Evolutionary conservation across 2,113 vertebrate species (phyloP), one percentile per base, ranked within the genome.

Genomic region (Spermophilus dauricus): DNA sequence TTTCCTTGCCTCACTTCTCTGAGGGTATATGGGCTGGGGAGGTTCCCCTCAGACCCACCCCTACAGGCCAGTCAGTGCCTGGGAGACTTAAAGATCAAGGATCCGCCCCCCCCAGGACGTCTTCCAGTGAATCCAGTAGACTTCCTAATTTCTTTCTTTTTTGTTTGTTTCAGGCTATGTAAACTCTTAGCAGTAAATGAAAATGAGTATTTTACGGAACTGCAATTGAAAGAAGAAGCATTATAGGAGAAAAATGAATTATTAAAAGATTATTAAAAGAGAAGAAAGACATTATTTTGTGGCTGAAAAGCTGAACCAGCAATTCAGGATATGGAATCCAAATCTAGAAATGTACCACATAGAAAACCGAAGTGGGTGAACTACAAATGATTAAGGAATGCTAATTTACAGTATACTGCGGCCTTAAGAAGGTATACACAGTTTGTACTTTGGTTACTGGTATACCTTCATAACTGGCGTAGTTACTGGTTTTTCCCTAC

Each of bases 131-230:
- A 82, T 53, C 42, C 14, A 89, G 81, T 58, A 1, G 1, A 65
- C 82, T 42, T 34, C 48, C 95, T 95, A 92, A 96, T 75, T 61
- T 93, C 56, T 97, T 94, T 61, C 69, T 97, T 95, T 97, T 95
- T 96, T 96, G 30, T 92, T 96, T 73, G 32, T 97, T 95, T 48
- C 98, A 99, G 99, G 97, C 99, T 99, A 75, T 97, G 97, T 30
- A 97, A 97, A 34, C 97, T 99, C 89, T 92, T 99, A 98, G 98
- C 99, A 96, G 97, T 87, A 28, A 99, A 99, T 97, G 99, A 99
- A 96, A 98, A 89, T 48, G 98, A 98, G 48, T 98, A 99, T 88
- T 96, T 99, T 3, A 97, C 97, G 86, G 99, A 99, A 97, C 96
- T 99, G 96, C 98, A 99, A 14, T 96, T 97, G 12, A 98, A 98